Evolutionary conservation across 2,888 invertebrate genomes (phyloP).

Genomic region (Scaptomyza reducta): DNA sequence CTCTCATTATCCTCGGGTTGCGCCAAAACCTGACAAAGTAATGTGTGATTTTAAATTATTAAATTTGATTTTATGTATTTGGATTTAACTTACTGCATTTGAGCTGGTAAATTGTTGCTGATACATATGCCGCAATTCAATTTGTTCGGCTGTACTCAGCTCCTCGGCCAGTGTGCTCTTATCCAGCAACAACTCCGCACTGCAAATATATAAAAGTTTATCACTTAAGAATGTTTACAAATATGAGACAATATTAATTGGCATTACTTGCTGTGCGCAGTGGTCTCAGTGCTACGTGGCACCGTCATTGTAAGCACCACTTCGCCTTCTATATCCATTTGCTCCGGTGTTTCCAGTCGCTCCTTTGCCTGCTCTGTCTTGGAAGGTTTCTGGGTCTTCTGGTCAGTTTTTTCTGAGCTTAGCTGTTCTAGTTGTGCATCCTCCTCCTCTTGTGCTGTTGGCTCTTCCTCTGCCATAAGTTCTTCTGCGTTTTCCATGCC

Average conservation of each 20-base stretch:
- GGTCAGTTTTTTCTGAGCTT: constrained; percentile 85
- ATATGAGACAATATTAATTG: no score
- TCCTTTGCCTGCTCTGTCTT: constrained; percentile 84
- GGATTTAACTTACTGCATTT: constrained; percentile 67
- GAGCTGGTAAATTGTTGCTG: constrained; percentile 78
- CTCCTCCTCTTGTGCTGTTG: constrained; percentile 72
- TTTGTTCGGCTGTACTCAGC: constrained; percentile 69
- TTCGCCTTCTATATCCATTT: constrained; percentile 91
- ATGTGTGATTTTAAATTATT: not conserved
- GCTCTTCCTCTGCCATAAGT: constrained; percentile 84
- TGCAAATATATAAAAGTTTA: constrained; percentile 11
- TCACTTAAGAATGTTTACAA: not conserved
- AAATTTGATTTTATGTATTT: not conserved
- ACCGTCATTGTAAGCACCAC: constrained; percentile 88
- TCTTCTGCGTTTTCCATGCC: constrained; percentile 85
- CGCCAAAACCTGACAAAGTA: constrained; percentile 58
- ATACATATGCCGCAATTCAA: constrained; percentile 81
- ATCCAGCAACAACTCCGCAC: constrained; percentile 81
- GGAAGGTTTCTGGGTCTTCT: constrained; percentile 80
- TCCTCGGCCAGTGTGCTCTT: constrained; percentile 74
- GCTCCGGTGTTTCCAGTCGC: constrained; percentile 84
- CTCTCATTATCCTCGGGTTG: constrained; percentile 81
- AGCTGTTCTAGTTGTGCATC: constrained; percentile 77
- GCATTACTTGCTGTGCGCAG: constrained; percentile 89
- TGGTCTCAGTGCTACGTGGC: constrained; percentile 89